phyloP scores from a whole-genome alignment of 2,888 invertebrate genomes.

The Plagiodera versicolora region DNA sequence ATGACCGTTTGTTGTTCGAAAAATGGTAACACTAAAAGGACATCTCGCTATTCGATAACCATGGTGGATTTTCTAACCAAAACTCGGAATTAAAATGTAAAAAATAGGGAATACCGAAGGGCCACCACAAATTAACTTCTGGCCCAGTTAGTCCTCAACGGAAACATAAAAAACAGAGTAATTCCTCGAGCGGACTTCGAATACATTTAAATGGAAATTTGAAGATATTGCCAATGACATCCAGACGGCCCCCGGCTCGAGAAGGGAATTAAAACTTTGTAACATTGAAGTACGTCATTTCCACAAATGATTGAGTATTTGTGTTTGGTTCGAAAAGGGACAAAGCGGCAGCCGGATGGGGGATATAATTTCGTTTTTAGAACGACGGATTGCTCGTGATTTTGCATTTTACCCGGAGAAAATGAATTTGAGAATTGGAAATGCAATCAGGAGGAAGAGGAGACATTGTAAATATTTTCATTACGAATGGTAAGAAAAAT shows the following conservation, averaged over 20 bases:
- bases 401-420: slow-evolving; percentile 51
- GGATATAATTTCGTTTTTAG: slow-evolving; percentile 53
- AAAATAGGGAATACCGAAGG: slow-evolving; percentile 49
- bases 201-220: slow-evolving; percentile 56
- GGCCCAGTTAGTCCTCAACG: slow-evolving; percentile 53
- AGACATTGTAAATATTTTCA: slow-evolving; percentile 51
- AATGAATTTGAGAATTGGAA: slow-evolving; percentile 54
- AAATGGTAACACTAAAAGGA: no score
- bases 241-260: slow-evolving; percentile 40
- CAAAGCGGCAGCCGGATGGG: slow-evolving; percentile 46
- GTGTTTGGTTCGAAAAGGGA: slow-evolving; percentile 46
- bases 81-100: slow-evolving; percentile 54
- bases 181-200: slow-evolving; percentile 47
- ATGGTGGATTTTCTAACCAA: no score
- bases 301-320: slow-evolving; percentile 56
- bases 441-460: slow-evolving; percentile 53
- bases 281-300: slow-evolving; percentile 56
- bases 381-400: slow-evolving; percentile 51
- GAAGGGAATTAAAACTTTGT: slow-evolving; percentile 53
- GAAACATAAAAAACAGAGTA: slow-evolving; percentile 54
- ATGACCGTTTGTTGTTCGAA: no score
- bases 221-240: slow-evolving; percentile 52
- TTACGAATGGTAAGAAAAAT: slow-evolving; percentile 31
- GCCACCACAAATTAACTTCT: slow-evolving; percentile 57
- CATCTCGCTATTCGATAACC: no score